These are phyloP conservation scores for Brachyrhaphis roseni DNA, from an alignment of 2,797 vertebrate genomes.

Conservation along the genomic window DNA sequence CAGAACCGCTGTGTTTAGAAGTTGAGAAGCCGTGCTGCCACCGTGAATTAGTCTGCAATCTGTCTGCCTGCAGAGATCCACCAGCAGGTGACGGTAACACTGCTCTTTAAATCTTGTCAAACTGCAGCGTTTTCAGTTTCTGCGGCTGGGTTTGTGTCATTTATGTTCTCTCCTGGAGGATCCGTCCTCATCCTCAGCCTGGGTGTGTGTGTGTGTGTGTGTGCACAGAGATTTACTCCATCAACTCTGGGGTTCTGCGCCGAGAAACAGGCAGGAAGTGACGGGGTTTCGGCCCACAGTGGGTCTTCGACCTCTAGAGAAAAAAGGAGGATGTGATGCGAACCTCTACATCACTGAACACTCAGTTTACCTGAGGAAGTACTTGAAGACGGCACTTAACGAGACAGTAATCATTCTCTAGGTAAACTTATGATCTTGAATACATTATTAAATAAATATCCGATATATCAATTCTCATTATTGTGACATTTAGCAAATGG, in stretches of 20 bases:
- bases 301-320: too few species aligned
- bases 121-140: background rate
- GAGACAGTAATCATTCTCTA: too few species aligned
- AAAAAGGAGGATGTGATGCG: background rate
- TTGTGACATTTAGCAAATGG: too few species aligned
- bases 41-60: background rate
- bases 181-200: background rate
- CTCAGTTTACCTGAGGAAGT: background rate
- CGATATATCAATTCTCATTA: too few species aligned
- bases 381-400: background rate
- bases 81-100: conserved; percentile 46
- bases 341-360: background rate
- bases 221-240: background rate
- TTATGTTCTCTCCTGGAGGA: background rate
- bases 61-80: conserved; percentile 6
- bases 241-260: background rate
- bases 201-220: too few species aligned
- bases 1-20: background rate
- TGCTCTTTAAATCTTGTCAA: background rate
- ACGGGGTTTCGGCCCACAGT: background rate
- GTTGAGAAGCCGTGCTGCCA: conserved; percentile 20
- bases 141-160: background rate
- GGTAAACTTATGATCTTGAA: too few species aligned
- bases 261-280: background rate
- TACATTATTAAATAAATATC: too few species aligned